Percentiles rank a stretch among this genome's conserved stretches.
Conservation (phyloP, 2,797 vertebrate genomes). For the Peromyscus attwateri region DNA sequence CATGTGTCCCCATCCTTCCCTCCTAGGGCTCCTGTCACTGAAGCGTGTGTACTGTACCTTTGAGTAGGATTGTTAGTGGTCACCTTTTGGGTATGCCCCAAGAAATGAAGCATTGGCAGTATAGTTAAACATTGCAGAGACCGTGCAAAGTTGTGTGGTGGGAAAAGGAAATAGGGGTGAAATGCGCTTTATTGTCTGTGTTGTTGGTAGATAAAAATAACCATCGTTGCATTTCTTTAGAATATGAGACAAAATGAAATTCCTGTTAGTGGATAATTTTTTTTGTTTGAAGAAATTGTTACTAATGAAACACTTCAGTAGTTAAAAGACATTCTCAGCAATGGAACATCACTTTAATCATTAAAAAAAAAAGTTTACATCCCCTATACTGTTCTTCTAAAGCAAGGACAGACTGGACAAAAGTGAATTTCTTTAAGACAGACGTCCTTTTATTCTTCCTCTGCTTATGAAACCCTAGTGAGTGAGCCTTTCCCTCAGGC, state of each 20-base stretch:
- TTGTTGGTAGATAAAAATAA: background rate
- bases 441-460: constrained; percentile 65
- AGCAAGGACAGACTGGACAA: constrained; percentile 62
- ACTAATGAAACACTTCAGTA: constrained; percentile 72
- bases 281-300: constrained; percentile 69
- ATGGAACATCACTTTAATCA: constrained; percentile 68
- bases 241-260: constrained; percentile 72
- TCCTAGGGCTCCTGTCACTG: no score
- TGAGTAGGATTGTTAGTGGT: background rate
- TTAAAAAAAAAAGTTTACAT: constrained; percentile 65
- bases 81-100: background rate
- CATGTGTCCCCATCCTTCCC: accelerated
- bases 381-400: constrained; percentile 66
- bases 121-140: background rate
- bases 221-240: background rate
- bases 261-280: constrained; percentile 72
- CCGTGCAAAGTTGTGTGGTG: background rate
- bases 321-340: constrained; percentile 56
- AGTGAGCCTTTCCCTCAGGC: constrained; percentile 61
- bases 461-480: constrained; percentile 68
- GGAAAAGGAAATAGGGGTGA: background rate
- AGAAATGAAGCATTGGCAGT: background rate
- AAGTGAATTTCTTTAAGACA: constrained; percentile 75
- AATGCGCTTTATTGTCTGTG: background rate
- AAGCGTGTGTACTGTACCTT: no score